A percentile compares a stretch with the other conserved stretches of the same genome.
Evolutionary conservation across 1,140 invertebrate genomes (phyloP).

Genomic region (Papilio polyxenes): DNA sequence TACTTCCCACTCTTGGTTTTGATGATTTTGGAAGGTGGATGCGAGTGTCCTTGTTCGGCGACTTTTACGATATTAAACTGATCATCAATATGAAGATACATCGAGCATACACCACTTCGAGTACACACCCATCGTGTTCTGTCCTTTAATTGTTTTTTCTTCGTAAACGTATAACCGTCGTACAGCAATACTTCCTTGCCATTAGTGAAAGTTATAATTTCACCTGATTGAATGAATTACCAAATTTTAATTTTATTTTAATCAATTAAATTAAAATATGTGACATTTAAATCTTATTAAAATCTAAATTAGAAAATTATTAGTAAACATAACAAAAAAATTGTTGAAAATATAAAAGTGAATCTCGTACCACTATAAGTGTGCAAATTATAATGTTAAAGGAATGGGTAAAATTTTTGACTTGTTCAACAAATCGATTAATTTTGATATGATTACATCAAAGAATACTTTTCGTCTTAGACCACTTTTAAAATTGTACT

Average conservation of each 20-base stretch:
- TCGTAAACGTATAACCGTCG: constrained; percentile 46
- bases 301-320: too few relatives aligned
- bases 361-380: too few relatives aligned
- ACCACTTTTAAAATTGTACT: too few relatives aligned
- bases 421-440: too few relatives aligned
- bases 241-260: background rate
- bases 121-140: constrained; percentile 45
- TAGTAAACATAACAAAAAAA: too few relatives aligned
- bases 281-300: too few relatives aligned
- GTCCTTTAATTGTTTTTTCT: constrained; percentile 35
- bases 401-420: too few relatives aligned
- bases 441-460: too few relatives aligned
- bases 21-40: constrained; percentile 9
- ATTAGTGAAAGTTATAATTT: constrained; percentile 41
- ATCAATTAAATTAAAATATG: too few relatives aligned
- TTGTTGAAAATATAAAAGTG: too few relatives aligned
- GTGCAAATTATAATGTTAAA: too few relatives aligned
- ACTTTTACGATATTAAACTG: constrained; percentile 40
- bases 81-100: constrained; percentile 45
- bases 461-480: too few relatives aligned
- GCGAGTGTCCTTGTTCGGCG: constrained; percentile 8
- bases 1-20: constrained; percentile 32
- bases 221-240: constrained; percentile 36
- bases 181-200: constrained; percentile 46
- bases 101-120: constrained; percentile 36